phyloP scores from a whole-genome alignment of 2,888 invertebrate genomes.

The Ophioninae sp. region DNA sequence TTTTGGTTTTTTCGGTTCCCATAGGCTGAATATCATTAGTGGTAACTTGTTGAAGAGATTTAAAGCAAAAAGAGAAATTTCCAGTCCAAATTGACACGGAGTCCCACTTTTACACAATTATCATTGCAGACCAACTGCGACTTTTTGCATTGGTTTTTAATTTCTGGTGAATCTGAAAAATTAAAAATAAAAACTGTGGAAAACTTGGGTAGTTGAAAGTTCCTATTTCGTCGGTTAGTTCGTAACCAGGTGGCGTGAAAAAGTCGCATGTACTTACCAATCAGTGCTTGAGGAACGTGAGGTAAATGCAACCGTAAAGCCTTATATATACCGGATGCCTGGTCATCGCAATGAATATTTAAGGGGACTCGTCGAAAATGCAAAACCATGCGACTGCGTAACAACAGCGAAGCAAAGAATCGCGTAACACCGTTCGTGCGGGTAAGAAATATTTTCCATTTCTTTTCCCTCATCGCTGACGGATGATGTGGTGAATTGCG shows the following conservation, averaged over 20 bases:
- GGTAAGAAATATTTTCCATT: conserved; percentile 25
- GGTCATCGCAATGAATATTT: conserved; percentile 35
- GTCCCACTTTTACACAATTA: no score
- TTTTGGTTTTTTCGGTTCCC: no score
- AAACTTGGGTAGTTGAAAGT: background rate
- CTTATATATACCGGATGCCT: conserved; percentile 9
- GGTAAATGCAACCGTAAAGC: conserved; percentile 20
- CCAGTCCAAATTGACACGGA: no score
- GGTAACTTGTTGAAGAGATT: no score
- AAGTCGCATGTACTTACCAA: conserved; percentile 16
- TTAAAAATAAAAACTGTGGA: background rate
- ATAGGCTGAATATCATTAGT: no score
- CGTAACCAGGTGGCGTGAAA: conserved; percentile 13
- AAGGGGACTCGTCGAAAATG: conserved; percentile 35
- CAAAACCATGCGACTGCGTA: conserved; percentile 29
- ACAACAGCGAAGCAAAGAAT: conserved; percentile 25
- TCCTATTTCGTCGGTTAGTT: conserved; percentile 17
- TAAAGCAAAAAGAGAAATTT: no score
- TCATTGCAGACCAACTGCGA: no score
- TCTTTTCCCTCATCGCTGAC: background rate
- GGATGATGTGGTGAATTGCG: background rate
- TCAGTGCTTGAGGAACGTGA: conserved; percentile 25
- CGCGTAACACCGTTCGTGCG: conserved; percentile 29
- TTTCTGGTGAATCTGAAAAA: background rate
- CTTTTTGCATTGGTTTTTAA: no score